Evolutionary conservation across 2,797 vertebrate genomes (phyloP).

Genomic region (Lagodon rhomboides): DNA sequence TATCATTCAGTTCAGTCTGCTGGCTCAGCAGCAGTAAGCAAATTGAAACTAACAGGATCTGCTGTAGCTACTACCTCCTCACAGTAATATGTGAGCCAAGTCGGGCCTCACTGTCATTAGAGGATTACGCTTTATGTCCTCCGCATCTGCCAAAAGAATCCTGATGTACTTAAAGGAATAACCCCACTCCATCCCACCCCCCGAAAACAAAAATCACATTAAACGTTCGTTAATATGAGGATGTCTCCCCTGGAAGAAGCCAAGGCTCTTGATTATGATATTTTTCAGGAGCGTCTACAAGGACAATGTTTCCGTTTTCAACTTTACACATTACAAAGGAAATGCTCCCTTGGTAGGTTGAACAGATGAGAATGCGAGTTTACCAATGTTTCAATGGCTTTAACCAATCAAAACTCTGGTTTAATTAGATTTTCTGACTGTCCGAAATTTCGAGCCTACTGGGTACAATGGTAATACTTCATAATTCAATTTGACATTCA

Average conservation of each 20-base stretch:
- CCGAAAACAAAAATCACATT: conserved; percentile 66
- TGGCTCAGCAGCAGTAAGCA: conserved; percentile 82
- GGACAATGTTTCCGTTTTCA: conserved; percentile 24
- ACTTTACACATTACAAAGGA: not conserved
- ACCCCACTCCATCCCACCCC: conserved; percentile 8
- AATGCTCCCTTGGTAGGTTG: too few relatives aligned
- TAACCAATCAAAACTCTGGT: too few relatives aligned
- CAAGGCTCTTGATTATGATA: conserved; percentile 36
- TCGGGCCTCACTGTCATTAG: conserved; percentile 75
- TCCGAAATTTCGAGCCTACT: too few relatives aligned
- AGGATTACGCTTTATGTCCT: conserved; percentile 80
- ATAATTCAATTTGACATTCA: conserved; percentile 21
- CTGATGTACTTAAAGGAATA: conserved; percentile 51
- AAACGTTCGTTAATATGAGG: conserved; percentile 60
- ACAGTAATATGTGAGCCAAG: conserved; percentile 73
- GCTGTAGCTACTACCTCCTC: conserved; percentile 71
- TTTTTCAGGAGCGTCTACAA: conserved; percentile 12
- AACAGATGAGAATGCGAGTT: too few relatives aligned
- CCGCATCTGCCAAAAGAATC: conserved; percentile 66
- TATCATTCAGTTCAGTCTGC: conserved; percentile 81
- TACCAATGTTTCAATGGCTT: too few relatives aligned
- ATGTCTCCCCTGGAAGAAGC: conserved; percentile 24
- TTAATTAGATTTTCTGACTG: too few relatives aligned
- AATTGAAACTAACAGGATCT: conserved; percentile 84
- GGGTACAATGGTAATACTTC: not conserved